phyloP scores from a whole-genome alignment of 2,888 invertebrate genomes.

The Eristalis pertinax region DNA sequence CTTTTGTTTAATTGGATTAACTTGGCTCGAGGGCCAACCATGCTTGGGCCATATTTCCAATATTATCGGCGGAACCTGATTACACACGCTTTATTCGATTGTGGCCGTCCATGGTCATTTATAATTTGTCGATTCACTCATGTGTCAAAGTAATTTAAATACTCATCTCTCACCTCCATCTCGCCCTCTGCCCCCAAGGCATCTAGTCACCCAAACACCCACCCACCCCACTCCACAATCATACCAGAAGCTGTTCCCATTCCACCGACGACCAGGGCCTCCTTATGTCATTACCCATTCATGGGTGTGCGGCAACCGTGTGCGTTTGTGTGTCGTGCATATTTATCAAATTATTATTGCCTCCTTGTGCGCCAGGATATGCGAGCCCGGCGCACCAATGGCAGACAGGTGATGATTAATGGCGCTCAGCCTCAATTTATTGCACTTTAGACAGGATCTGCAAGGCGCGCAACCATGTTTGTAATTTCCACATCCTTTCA shows the following conservation, averaged over 20 bases:
- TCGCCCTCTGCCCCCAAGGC: neutral
- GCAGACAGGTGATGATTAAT: constrained; percentile 73
- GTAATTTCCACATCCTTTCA: constrained; percentile 71
- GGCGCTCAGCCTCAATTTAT: constrained; percentile 71
- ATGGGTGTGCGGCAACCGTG: neutral
- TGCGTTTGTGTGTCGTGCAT: constrained; percentile 19
- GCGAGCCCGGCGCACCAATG: constrained; percentile 28
- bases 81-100: constrained; percentile 66
- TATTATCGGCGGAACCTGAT: constrained; percentile 65
- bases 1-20: constrained; percentile 54
- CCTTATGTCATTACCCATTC: constrained; percentile 35
- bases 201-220: neutral
- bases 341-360: constrained; percentile 72
- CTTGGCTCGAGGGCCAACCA: constrained; percentile 35
- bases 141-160: constrained; percentile 74
- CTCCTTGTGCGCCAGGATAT: constrained; percentile 64
- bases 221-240: neutral
- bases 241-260: constrained; percentile 30
- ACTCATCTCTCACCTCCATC: constrained; percentile 53
- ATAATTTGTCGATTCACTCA: constrained; percentile 73
- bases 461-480: constrained; percentile 60
- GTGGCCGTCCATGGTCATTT: constrained; percentile 58
- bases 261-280: constrained; percentile 29
- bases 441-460: constrained; percentile 66
- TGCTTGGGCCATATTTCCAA: constrained; percentile 55